Evolutionary conservation across 2,797 vertebrate genomes (phyloP), one percentile per base, ranked within the genome.

Genomic region (Hephaestus fuliginosus): DNA sequence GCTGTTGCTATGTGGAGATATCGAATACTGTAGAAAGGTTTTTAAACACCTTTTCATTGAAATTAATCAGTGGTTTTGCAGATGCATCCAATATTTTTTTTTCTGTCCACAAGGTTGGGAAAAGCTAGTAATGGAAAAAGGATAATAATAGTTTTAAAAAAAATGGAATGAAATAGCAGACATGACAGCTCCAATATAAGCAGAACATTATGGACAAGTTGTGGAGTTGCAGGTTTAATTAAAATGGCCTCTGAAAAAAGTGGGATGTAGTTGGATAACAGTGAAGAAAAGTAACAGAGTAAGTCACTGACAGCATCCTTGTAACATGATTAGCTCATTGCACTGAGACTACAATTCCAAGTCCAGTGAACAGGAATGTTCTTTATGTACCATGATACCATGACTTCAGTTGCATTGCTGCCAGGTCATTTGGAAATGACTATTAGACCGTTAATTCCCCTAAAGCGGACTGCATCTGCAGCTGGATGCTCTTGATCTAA

Each of bases 381-480:
- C 12, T 63, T 73, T 4, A 11, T 63, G 11, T 18, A 20, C 25
- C 18, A n/a, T 57, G 25, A 44, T 56, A 17, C 48, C 5, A 43
- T 74, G 18, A 53, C 36, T 51, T 44, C 22, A 61, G 18, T 20
- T 52, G 53, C 17, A n/a, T 13, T 56, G 44, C 15, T 68, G 39
- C 62, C 13, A 49, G 7, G 30, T 5, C 17, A 14, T 60, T 70
- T 68, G 33, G 43, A 28, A 62, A 70, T n/a, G 1, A 44, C 14
- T 44, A 64, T 61, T 33, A 36, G 55, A 25, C 18, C 0, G 2
- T 20, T 20, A 22, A 48, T 58, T 44, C 20, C 41, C 44, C 25
- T 8, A 3, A 55, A 68, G 69, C 68, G 51, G 18, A 68, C 11
- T 49, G 41, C 51, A 57, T 48, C 22, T 43, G 51, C 82, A 77